Evolutionary conservation across 2,113 vertebrate genomes (phyloP).

Genomic region (Daphoenositta chrysoptera): DNA sequence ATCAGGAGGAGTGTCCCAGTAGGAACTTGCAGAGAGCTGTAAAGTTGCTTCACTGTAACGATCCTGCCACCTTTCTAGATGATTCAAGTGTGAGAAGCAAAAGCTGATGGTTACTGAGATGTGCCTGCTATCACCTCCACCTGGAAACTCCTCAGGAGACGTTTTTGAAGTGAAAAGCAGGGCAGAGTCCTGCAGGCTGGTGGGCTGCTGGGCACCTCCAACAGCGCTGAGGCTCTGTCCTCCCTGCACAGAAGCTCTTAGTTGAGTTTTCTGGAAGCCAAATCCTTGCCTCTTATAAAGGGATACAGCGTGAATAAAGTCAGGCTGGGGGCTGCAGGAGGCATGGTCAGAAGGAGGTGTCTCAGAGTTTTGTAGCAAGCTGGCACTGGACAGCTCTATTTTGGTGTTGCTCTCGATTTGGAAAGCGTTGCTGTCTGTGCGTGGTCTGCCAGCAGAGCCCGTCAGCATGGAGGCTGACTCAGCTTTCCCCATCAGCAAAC

Average conservation of each 20-base stretch:
- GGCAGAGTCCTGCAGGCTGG: neutral
- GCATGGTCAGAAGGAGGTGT: accelerated
- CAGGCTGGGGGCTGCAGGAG: neutral
- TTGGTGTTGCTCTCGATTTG: neutral
- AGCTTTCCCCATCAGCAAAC: neutral
- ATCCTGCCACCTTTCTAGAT: neutral
- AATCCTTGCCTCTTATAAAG: neutral
- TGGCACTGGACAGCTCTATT: neutral
- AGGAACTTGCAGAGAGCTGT: neutral
- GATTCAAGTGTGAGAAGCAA: neutral
- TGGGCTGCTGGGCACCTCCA: accelerated
- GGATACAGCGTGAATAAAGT: accelerated
- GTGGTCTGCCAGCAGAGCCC: neutral
- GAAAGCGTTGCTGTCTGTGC: neutral
- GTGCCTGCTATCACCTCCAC: neutral
- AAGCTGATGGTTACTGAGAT: neutral
- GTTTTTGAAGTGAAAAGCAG: neutral
- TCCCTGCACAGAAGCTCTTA: neutral
- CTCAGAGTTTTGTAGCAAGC: neutral
- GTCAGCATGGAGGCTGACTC: neutral
- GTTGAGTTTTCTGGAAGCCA: neutral
- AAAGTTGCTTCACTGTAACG: neutral
- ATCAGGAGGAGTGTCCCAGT: neutral
- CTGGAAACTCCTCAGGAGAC: neutral
- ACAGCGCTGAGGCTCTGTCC: neutral